Conservation (phyloP, 1,140 invertebrate species). For the Mya arenaria region DNA sequence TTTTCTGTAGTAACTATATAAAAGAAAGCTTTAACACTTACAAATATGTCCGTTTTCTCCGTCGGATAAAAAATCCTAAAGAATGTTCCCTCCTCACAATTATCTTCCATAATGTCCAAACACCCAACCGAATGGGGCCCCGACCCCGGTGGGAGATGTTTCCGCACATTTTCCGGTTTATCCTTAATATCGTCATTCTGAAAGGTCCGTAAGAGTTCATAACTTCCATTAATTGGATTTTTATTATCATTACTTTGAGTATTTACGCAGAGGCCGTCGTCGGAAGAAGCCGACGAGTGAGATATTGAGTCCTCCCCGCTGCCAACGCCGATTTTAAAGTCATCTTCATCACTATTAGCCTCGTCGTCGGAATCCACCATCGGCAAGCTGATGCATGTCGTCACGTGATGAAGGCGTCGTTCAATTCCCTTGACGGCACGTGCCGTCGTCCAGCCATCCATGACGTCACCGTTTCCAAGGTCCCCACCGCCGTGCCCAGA, state of each 20-base stretch:
- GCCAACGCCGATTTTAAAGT: background rate
- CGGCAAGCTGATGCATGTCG: background rate
- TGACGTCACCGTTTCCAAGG: background rate
- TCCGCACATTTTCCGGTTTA: slow-evolving; percentile 52
- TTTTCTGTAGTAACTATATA: too few relatives aligned
- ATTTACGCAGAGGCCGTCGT: background rate
- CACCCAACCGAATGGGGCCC: slow-evolving; percentile 75
- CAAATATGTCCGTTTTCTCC: slow-evolving; percentile 64
- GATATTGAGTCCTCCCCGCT: background rate
- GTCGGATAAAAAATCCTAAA: slow-evolving; percentile 75
- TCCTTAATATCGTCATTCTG: background rate
- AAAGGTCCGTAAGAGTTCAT: background rate
- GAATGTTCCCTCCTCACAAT: slow-evolving; percentile 66
- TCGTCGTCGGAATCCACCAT: background rate
- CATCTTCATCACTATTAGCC: background rate
- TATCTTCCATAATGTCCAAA: slow-evolving; percentile 74
- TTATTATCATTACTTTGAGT: background rate
- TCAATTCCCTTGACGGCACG: background rate
- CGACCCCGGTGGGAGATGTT: slow-evolving; percentile 69
- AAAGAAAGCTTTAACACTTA: too few relatives aligned
- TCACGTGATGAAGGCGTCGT: background rate
- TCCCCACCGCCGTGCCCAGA: background rate
- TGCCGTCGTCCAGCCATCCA: background rate
- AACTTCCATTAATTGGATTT: background rate
- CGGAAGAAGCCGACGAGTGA: background rate